phyloP scores from a whole-genome alignment of 23 tunicate species.

The Trididemnum clinides region DNA sequence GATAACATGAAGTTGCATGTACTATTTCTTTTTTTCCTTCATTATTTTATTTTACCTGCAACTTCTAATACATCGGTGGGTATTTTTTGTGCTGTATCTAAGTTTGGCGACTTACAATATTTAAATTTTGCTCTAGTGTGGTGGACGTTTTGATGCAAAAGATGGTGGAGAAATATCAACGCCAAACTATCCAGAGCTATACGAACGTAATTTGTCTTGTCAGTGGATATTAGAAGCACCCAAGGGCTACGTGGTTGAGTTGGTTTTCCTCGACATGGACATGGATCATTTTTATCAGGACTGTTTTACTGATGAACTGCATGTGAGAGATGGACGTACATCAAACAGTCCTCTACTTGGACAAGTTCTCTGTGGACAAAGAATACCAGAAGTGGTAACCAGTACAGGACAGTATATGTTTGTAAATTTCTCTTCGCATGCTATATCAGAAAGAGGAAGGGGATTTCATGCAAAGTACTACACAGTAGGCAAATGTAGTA shows the following conservation, averaged over 20 bases:
- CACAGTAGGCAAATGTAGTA: too few species aligned
- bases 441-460: background rate
- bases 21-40: too few species aligned
- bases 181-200: slow-evolving; percentile 40
- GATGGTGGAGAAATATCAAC: background rate
- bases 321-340: background rate
- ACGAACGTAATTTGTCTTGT: background rate
- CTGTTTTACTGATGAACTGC: slow-evolving; percentile 28
- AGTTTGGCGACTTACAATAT: too few species aligned
- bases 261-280: slow-evolving; percentile 31
- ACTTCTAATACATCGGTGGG: too few species aligned
- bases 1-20: too few species aligned
- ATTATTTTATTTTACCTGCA: too few species aligned
- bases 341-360: slow-evolving; percentile 27
- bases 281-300: slow-evolving; percentile 3
- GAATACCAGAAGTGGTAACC: slow-evolving; percentile 25
- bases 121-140: slow-evolving; percentile 32
- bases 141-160: slow-evolving; percentile 1
- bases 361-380: slow-evolving; percentile 26
- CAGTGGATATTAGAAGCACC: slow-evolving; percentile 55
- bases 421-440: background rate
- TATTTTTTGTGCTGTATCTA: too few species aligned
- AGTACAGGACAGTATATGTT: slow-evolving; percentile 36
- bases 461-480: slow-evolving; percentile 44
- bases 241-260: background rate